Percentiles rank a stretch among this genome's conserved stretches.
Conservation (phyloP, 2,888 invertebrate species). For the Lithodes maja region DNA sequence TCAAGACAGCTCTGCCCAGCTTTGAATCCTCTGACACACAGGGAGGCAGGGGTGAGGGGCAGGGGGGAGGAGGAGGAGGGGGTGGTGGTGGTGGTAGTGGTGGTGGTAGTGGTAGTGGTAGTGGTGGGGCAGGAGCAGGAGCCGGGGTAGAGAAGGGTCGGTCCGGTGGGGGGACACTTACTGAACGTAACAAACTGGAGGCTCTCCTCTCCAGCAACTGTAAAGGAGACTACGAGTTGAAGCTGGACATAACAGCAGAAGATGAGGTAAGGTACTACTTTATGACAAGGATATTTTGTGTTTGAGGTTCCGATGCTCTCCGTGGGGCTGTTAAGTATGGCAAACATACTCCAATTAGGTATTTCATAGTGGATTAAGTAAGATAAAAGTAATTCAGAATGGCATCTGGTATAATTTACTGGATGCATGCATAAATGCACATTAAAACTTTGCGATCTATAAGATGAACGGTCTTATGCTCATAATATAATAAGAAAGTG, state of each 20-base stretch:
- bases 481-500: too few species aligned
- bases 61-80: slow-evolving; percentile 1
- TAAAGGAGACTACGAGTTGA: slow-evolving; percentile 62
- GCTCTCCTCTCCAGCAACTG: slow-evolving; percentile 50
- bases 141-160: slow-evolving; percentile 11
- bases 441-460: too few species aligned
- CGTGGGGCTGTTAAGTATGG: too few species aligned
- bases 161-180: slow-evolving; percentile 44
- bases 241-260: slow-evolving; percentile 66
- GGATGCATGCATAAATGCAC: too few species aligned
- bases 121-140: slow-evolving; percentile 31
- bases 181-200: slow-evolving; percentile 54
- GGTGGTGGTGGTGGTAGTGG: background rate
- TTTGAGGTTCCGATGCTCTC: too few species aligned
- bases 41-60: slow-evolving; percentile 20
- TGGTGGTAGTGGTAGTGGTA: slow-evolving; percentile 12
- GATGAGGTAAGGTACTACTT: slow-evolving; percentile 47
- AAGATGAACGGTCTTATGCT: too few species aligned
- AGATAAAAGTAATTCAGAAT: too few species aligned
- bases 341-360: too few species aligned
- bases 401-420: too few species aligned
- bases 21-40: slow-evolving; percentile 74
- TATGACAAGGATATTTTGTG: background rate
- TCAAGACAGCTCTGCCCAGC: slow-evolving; percentile 82
- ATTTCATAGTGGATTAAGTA: too few species aligned